phyloP scores from a whole-genome alignment of 2,113 vertebrate species.

The Zosterops japonicus region DNA sequence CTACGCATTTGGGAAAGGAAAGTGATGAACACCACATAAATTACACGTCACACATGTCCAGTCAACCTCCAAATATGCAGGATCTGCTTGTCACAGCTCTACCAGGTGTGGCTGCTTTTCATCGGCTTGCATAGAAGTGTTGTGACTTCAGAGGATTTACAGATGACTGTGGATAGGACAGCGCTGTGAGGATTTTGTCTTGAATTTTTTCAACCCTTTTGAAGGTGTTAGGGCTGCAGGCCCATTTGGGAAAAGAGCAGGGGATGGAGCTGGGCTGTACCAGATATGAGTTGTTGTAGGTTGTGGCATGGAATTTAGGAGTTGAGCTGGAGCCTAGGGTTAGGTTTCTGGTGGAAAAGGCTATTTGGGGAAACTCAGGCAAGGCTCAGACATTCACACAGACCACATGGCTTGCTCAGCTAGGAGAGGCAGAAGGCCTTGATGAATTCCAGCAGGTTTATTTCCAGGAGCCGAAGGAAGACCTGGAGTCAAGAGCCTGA shows the following conservation, averaged over 20 bases:
- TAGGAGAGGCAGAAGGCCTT: too few relatives aligned
- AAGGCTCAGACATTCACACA: too few relatives aligned
- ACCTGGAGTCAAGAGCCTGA: too few relatives aligned
- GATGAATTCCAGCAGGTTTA: too few relatives aligned
- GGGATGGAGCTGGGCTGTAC: not conserved
- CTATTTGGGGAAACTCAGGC: too few relatives aligned
- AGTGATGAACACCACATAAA: not conserved
- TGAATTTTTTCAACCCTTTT: not conserved
- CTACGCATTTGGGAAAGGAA: not conserved
- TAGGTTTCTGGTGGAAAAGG: too few relatives aligned
- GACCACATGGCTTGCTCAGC: too few relatives aligned
- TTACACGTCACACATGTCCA: not conserved
- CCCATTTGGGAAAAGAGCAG: fast-evolving
- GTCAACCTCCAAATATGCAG: fast-evolving
- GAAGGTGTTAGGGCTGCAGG: not conserved
- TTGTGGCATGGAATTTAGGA: too few relatives aligned
- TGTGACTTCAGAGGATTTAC: not conserved
- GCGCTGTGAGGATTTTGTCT: not conserved
- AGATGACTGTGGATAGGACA: too few relatives aligned
- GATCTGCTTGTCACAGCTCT: not conserved
- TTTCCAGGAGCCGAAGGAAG: too few relatives aligned
- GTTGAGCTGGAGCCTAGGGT: too few relatives aligned
- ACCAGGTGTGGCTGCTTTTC: not conserved
- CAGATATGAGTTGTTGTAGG: fast-evolving
- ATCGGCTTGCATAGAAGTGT: not conserved